Evolutionary conservation across 2,888 invertebrate genomes (phyloP).

Genomic region (Syritta pipiens): DNA sequence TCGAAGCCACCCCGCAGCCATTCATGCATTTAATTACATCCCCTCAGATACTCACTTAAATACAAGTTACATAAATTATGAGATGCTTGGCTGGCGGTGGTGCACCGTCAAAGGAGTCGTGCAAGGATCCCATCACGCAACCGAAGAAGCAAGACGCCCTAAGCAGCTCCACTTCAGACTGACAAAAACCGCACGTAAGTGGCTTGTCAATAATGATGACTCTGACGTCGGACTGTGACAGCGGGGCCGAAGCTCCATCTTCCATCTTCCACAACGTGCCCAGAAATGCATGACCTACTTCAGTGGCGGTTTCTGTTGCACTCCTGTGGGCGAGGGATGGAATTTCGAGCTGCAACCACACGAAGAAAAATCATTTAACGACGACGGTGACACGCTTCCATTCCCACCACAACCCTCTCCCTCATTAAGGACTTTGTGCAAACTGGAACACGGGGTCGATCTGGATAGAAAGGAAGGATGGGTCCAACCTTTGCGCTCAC

Average conservation of each 20-base stretch:
- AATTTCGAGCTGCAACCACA: no score
- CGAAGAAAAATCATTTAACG: conserved; percentile 30
- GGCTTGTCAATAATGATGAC: conserved; percentile 41
- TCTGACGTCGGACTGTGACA: conserved; percentile 6
- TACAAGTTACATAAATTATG: conserved; percentile 36
- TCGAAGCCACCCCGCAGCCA: neutral
- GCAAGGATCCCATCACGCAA: conserved; percentile 21
- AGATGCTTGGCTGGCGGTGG: conserved; percentile 21
- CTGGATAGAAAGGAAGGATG: neutral
- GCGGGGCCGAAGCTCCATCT: conserved; percentile 4
- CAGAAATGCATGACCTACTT: conserved; percentile 63
- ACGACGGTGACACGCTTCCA: conserved; percentile 24
- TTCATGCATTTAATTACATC: conserved; percentile 62
- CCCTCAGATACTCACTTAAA: conserved; percentile 33
- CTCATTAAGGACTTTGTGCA: conserved; percentile 28
- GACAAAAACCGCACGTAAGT: conserved; percentile 58
- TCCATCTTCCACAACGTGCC: conserved; percentile 22
- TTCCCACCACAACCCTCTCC: conserved; percentile 21
- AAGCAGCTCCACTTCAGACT: conserved; percentile 24
- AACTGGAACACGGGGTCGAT: conserved; percentile 2
- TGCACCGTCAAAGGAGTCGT: neutral
- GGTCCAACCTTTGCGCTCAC: conserved; percentile 71
- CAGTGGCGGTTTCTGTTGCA: conserved; percentile 42
- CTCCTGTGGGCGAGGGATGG: no score
- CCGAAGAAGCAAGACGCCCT: conserved; percentile 6